A percentile compares a stretch with the other conserved stretches of the same genome.
phyloP scores from a whole-genome alignment of 2,888 invertebrate genomes.

The Tinea trinotella region DNA sequence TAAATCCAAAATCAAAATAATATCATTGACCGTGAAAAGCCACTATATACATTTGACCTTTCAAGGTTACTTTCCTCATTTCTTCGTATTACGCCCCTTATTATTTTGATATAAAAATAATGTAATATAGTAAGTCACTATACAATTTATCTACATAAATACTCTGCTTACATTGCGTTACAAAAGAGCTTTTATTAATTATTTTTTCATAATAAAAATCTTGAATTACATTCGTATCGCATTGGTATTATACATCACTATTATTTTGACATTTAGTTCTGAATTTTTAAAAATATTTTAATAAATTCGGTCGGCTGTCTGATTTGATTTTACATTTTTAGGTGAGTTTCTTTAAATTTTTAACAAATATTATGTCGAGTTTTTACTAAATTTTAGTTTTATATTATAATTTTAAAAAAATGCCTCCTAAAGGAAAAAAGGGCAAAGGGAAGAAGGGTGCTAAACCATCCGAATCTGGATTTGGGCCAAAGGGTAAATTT shows the following conservation, averaged over 20 bases:
- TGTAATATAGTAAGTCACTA: too few species aligned
- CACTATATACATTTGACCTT: conserved; percentile 37
- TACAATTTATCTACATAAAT: too few species aligned
- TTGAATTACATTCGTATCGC: too few species aligned
- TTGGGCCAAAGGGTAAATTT: background rate
- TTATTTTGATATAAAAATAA: too few species aligned
- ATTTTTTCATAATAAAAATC: background rate
- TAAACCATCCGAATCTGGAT: background rate
- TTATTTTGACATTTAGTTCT: background rate
- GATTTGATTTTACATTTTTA: too few species aligned
- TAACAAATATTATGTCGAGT: background rate
- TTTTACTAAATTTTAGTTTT: background rate
- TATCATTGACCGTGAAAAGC: conserved; percentile 1
- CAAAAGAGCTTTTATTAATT: too few species aligned
- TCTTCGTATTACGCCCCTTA: background rate
- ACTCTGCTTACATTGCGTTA: too few species aligned
- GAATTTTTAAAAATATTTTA: background rate
- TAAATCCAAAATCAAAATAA: background rate
- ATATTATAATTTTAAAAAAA: background rate
- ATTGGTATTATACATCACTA: too few species aligned
- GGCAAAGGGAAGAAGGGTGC: background rate
- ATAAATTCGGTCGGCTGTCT: too few species aligned
- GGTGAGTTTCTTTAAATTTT: background rate
- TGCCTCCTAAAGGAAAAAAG: background rate
- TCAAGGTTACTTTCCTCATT: conserved; percentile 47